These are phyloP conservation scores for Hippoglossus stenolepis DNA, from an alignment of 2,113 vertebrate species.

Conservation along the genomic window DNA sequence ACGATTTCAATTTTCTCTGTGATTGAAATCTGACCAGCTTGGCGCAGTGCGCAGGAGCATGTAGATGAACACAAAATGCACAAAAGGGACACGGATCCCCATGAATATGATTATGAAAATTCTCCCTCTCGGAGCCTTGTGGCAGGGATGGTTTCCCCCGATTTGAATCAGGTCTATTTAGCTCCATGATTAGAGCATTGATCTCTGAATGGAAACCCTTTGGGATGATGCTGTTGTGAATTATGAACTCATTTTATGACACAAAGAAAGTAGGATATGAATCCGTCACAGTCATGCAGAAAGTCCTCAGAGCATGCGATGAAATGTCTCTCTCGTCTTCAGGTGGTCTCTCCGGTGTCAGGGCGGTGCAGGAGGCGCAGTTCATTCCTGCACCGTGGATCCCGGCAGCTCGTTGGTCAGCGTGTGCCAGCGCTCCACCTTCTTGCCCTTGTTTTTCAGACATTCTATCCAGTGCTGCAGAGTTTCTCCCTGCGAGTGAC, in stretches of 20 bases:
- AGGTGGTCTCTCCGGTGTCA: conserved; percentile 12
- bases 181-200: conserved; percentile 26
- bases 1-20: conserved; percentile 16
- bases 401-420: conserved; percentile 90
- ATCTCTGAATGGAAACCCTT: conserved; percentile 27
- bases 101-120: conserved; percentile 50
- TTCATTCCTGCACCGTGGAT: conserved; percentile 81
- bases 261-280: conserved; percentile 53
- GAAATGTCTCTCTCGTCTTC: conserved; percentile 37
- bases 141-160: not conserved
- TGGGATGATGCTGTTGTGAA: conserved; percentile 21
- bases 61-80: conserved; percentile 23
- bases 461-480: conserved; percentile 90
- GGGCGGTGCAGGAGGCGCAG: not conserved
- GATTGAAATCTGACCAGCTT: conserved; percentile 35
- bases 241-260: conserved; percentile 48
- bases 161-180: conserved; percentile 35
- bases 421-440: conserved; percentile 91
- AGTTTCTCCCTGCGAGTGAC: conserved; percentile 86
- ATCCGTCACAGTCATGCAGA: conserved; percentile 67
- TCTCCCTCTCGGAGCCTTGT: conserved; percentile 17
- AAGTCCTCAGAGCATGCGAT: conserved; percentile 59
- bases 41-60: conserved; percentile 4
- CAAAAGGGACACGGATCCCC: conserved; percentile 16
- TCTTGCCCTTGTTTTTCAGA: conserved; percentile 86